These are phyloP conservation scores for Drepanosiphum platanoidis DNA, from an alignment of 2,888 invertebrate genomes.

Conservation along the genomic window DNA sequence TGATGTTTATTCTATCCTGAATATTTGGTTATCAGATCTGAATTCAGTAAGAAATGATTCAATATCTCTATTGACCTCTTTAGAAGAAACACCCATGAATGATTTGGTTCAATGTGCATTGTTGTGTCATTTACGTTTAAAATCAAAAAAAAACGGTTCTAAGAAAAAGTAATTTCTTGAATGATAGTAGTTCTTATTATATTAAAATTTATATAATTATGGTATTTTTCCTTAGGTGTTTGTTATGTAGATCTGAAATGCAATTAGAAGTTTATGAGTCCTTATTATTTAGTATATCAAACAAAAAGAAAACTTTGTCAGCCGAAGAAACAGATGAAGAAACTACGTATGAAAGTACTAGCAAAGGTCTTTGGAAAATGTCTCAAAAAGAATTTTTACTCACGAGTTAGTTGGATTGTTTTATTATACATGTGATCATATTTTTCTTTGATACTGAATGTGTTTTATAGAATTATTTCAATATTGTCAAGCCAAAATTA, in stretches of 20 bases:
- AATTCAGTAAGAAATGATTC: slow-evolving; percentile 67
- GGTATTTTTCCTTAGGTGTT: slow-evolving; percentile 66
- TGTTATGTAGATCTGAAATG: slow-evolving; percentile 69
- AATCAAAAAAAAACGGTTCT: slow-evolving; percentile 65
- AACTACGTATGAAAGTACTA: slow-evolving; percentile 43
- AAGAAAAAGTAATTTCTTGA: slow-evolving; percentile 64
- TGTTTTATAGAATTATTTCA: slow-evolving; percentile 45
- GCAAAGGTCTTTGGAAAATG: slow-evolving; percentile 61
- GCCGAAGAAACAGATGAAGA: slow-evolving; percentile 43
- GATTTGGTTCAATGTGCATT: slow-evolving; percentile 69
- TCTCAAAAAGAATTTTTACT: slow-evolving; percentile 62
- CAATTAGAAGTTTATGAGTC: slow-evolving; percentile 70
- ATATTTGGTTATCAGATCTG: slow-evolving; percentile 64
- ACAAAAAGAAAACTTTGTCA: slow-evolving; percentile 67
- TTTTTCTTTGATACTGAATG: slow-evolving; percentile 6
- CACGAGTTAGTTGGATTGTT: slow-evolving; percentile 40
- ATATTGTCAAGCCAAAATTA: slow-evolving; percentile 46
- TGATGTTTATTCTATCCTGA: slow-evolving; percentile 56
- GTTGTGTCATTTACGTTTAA: slow-evolving; percentile 71
- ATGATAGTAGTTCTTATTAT: background rate
- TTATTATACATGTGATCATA: background rate
- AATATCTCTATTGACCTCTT: slow-evolving; percentile 66
- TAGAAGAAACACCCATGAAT: slow-evolving; percentile 66
- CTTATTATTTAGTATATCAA: slow-evolving; percentile 71
- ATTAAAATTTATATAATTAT: slow-evolving; percentile 1